Evolutionary conservation across 1,140 invertebrate species (phyloP).

Genomic region (Aricia agestis): DNA sequence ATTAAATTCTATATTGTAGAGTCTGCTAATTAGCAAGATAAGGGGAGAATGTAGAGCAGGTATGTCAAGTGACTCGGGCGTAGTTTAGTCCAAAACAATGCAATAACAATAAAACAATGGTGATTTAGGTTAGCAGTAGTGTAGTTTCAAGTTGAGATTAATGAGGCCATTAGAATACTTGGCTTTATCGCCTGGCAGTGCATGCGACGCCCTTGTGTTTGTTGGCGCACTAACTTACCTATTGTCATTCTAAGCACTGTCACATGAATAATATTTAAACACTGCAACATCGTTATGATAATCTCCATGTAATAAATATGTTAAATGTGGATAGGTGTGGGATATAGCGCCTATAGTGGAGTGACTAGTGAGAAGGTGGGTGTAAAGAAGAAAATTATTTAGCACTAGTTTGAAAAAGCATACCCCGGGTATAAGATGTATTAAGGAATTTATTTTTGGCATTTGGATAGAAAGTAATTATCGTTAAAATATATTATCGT

Average conservation of each 20-base stretch:
- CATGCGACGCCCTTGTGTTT: constrained; percentile 7
- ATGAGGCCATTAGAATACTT: constrained; percentile 8
- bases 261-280: background rate
- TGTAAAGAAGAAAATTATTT: too few species aligned
- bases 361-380: too few species aligned
- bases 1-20: too few species aligned
- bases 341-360: too few species aligned
- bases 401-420: too few species aligned
- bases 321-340: background rate
- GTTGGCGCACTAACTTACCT: background rate
- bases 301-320: background rate
- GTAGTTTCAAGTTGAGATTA: constrained; percentile 9
- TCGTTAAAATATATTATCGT: too few species aligned
- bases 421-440: too few species aligned
- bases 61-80: background rate
- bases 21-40: background rate
- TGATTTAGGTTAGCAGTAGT: background rate
- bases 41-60: background rate
- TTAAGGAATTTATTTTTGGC: too few species aligned
- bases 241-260: constrained; percentile 7
- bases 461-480: too few species aligned
- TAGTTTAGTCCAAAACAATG: background rate
- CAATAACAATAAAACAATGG: constrained; percentile 3
- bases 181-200: constrained; percentile 8
- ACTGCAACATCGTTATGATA: background rate